Conservation (phyloP, 2,888 invertebrate species). For the Argyresthia goedartella region DNA sequence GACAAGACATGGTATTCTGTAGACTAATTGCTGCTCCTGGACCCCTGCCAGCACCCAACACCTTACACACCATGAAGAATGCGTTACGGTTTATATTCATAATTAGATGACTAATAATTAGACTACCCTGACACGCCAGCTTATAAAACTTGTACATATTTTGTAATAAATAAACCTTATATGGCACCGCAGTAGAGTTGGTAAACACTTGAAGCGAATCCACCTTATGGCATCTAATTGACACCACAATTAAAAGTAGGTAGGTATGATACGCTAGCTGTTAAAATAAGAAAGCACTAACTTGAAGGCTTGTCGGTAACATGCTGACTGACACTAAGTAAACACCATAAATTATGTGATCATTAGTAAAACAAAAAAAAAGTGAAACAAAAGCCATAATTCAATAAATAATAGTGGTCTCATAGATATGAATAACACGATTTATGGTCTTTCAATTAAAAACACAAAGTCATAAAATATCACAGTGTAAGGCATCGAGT, state of each 20-base stretch:
- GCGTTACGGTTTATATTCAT: slow-evolving; percentile 9
- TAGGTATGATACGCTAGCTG: too few relatives aligned
- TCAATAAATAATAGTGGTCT: slow-evolving; percentile 1
- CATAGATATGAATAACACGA: slow-evolving; percentile 3
- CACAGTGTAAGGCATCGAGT: slow-evolving; percentile 45
- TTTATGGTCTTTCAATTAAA: slow-evolving; percentile 4
- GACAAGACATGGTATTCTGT: background rate
- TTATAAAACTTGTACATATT: background rate
- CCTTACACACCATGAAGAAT: slow-evolving; percentile 30
- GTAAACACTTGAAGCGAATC: background rate
- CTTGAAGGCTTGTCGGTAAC: too few relatives aligned
- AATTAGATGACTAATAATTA: slow-evolving; percentile 4
- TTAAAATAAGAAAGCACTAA: too few relatives aligned
- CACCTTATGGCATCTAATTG: background rate
- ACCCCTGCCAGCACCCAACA: slow-evolving; percentile 11
- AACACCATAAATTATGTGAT: background rate
- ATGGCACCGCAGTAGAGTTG: slow-evolving; percentile 1
- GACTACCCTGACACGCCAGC: background rate
- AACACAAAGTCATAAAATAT: slow-evolving; percentile 36
- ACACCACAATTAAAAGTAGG: background rate
- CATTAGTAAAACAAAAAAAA: background rate
- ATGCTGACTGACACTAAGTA: too few relatives aligned
- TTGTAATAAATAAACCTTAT: background rate
- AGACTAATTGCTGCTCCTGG: slow-evolving; percentile 10
- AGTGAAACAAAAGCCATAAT: background rate